Base-by-base conservation (phyloP, 2,797 vertebrate genomes). In the Halcyon badia region DNA sequence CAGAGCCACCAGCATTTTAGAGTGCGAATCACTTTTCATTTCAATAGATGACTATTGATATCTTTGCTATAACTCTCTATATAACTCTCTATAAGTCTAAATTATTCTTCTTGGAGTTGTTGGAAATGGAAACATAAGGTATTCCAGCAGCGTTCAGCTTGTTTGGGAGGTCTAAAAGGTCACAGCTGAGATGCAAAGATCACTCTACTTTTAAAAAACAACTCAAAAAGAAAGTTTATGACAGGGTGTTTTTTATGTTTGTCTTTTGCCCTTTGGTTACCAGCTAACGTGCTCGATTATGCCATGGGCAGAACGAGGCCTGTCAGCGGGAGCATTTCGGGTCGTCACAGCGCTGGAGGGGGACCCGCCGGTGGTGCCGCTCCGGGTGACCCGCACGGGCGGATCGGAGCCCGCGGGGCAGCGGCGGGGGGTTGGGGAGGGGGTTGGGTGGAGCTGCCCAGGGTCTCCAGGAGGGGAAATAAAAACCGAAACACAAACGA, bases 111-210 rank as follows among this genome's bases (percentile, higher is more conserved):
- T 19, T 28, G 49, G 49, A 88, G 39, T 21, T 0, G 0, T 9
- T 39, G 37, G 37, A 37, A 10, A 37, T 4, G 5, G 60, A 37
- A 14, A 42, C 26, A 3, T 5, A 6, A 68, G 11, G 48, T 51
- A 11, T 11, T 33, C 26, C 72, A 65, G 81, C 87, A 42, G 71
- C 52, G 61, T 93, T 81, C 75, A 69, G 54, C 75, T 85, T 91
- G 39, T 85, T 48, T 77, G n/a, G 56, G 33, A 57, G 42, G 18
- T 85, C 73, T 15, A 15, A 62, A 77, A 66, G 75, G 70, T 76
- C 57, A 25, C 6, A 0, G 21, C 52, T 30, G 33, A 66, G 18
- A n/a, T 5, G 33, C 28, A 39, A 75, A 39, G 15, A 28, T 14
- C 41, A 49, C 4, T 25, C 51, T 12, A 11, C 4, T 44, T 49